Conservation (phyloP, 2,113 vertebrate genomes). For the Bufo bufo region DNA sequence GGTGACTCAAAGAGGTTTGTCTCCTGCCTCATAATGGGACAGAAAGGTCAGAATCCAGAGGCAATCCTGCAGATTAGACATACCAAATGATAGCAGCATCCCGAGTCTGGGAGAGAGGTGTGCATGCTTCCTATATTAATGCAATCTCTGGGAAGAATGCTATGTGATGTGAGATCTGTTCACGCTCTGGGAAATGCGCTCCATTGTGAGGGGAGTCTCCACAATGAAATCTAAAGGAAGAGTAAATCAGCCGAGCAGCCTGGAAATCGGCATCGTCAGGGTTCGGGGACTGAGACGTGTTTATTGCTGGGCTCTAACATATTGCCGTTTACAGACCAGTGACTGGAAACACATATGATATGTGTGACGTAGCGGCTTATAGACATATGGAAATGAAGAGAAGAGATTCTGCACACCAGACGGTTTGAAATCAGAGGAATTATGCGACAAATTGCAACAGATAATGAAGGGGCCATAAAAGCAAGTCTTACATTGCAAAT, state of each 20-base stretch:
- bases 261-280: background rate
- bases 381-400: background rate
- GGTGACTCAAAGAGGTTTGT: conserved; percentile 42
- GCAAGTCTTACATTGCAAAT: background rate
- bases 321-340: conserved; percentile 5
- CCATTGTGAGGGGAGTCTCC: background rate
- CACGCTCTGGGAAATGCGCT: no score
- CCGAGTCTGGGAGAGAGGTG: no score
- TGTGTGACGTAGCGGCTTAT: background rate
- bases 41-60: conserved; percentile 14
- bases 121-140: background rate
- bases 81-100: background rate
- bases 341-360: background rate
- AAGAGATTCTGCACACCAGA: conserved; percentile 13
- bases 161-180: background rate
- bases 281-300: background rate
- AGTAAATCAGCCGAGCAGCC: background rate
- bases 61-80: conserved; percentile 25
- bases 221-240: background rate
- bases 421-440: background rate
- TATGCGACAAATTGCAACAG: background rate
- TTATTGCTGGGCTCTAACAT: background rate
- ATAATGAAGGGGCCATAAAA: background rate
- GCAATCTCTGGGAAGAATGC: background rate
- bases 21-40: conserved; percentile 34